These are phyloP conservation scores for Cnemophilus loriae DNA, from an alignment of 2,113 vertebrate species.

Conservation along the genomic window DNA sequence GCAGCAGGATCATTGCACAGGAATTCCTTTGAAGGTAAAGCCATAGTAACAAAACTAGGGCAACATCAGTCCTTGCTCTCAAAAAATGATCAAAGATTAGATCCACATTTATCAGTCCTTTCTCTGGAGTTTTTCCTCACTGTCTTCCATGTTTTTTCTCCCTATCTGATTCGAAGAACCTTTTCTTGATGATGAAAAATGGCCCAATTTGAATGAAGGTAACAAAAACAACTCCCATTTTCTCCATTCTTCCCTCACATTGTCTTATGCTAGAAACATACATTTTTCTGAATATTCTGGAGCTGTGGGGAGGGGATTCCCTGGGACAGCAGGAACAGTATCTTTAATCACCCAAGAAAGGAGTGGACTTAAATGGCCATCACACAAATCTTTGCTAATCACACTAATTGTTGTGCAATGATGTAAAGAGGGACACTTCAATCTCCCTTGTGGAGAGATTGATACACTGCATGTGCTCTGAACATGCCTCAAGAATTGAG, in stretches of 20 bases:
- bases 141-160: neutral
- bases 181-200: neutral
- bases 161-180: neutral
- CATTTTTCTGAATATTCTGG: neutral
- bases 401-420: neutral
- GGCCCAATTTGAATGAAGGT: neutral
- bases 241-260: neutral
- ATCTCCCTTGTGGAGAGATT: neutral
- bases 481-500: neutral
- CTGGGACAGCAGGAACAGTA: neutral
- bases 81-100: neutral
- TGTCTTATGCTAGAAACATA: neutral
- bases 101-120: neutral
- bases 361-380: neutral
- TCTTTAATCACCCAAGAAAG: neutral
- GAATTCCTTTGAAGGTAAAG: neutral
- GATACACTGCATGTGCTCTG: neutral
- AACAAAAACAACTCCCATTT: neutral
- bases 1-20: neutral
- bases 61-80: neutral
- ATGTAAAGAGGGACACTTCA: neutral
- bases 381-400: neutral
- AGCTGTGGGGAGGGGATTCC: neutral
- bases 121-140: neutral
- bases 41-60: neutral